Conservation (phyloP, 2,113 vertebrate genomes). For the Forbesichthys papilliferus region DNA sequence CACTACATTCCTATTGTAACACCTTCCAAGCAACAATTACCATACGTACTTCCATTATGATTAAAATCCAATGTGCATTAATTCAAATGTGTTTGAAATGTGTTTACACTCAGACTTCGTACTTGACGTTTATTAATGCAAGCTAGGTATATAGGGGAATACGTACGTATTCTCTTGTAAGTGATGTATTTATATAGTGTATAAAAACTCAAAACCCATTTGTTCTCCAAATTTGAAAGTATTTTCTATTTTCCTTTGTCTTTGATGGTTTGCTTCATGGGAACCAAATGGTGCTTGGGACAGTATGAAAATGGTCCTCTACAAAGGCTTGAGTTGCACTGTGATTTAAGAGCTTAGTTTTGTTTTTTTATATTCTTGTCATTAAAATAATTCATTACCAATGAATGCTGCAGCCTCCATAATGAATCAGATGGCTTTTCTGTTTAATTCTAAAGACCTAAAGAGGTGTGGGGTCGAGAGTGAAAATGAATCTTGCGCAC, state of each 20-base stretch:
- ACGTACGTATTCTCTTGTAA: neutral
- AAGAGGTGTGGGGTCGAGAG: conserved; percentile 71
- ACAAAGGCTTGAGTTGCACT: conserved; percentile 60
- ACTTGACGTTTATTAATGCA: neutral
- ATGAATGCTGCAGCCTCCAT: conserved; percentile 74
- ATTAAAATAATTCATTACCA: conserved; percentile 83
- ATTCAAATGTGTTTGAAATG: neutral
- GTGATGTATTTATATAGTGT: neutral
- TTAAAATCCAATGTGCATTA: too few relatives aligned
- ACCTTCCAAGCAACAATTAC: too few relatives aligned
- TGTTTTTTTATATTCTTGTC: conserved; percentile 62
- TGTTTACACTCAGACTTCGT: neutral
- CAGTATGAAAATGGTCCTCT: conserved; percentile 47
- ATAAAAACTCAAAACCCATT: conserved; percentile 12
- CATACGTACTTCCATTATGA: too few relatives aligned
- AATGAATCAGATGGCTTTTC: conserved; percentile 82
- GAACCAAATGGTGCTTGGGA: conserved; percentile 55
- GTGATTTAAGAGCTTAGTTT: conserved; percentile 81
- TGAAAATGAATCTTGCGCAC: conserved; percentile 77
- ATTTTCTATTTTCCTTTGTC: conserved; percentile 43
- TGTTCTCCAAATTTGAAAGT: neutral
- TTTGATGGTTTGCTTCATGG: conserved; percentile 42
- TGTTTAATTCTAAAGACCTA: conserved; percentile 59
- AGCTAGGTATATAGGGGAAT: neutral
- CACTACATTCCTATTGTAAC: too few relatives aligned